Evolutionary conservation across 2,888 invertebrate genomes (phyloP), one percentile per base, ranked within the genome.

Genomic region (Amphiduros pacificus): DNA sequence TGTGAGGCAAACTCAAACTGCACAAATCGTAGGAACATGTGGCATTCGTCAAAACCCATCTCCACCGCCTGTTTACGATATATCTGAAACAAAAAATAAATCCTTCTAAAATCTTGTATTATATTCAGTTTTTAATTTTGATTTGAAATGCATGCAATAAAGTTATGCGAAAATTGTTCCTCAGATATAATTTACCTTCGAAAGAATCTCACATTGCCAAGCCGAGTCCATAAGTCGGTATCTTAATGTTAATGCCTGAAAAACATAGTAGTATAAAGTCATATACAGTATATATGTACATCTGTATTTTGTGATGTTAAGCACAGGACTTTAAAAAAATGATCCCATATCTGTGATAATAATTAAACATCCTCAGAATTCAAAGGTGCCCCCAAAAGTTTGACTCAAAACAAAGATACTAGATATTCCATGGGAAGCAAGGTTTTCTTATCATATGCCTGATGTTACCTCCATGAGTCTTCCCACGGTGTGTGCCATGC

Each of bases 1-100:
- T 67, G 73, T n/a, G 69, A 71, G n/a, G 81, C 80, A 66, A 74
- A 77, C 65, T 82, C 82, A 74, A 82, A 79, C 72, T 80, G 79
- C 26, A 80, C 76, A 63, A 74, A 75, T 53, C 82, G 70, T 66
- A 82, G 68, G 65, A 74, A 79, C 68, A 82, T 67, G 67, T 82
- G 82, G 52, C 71, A 81, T 29, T 81, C 81, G 56, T 79, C 80
- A 65, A 74, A 80, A 0, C 79, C 78, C 74, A 82, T 73, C 41
- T 77, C 76, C 14, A 61, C 61, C 1, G 80, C 76, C 64, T 78
- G 77, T 29, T 71, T 69, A 61, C 69, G 72, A 70, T 82, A 82
- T 6, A 81, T 71, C 78, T 78, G 68, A n/a, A n/a, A n/a, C n/a
- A n/a, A n/a, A n/a, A n/a, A n/a, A 85, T 5, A 32, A 17, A 22